Percentiles rank a stretch among this genome's conserved stretches.
Conservation (phyloP, 2,888 invertebrate species). For the Drosophila maculinotata region DNA sequence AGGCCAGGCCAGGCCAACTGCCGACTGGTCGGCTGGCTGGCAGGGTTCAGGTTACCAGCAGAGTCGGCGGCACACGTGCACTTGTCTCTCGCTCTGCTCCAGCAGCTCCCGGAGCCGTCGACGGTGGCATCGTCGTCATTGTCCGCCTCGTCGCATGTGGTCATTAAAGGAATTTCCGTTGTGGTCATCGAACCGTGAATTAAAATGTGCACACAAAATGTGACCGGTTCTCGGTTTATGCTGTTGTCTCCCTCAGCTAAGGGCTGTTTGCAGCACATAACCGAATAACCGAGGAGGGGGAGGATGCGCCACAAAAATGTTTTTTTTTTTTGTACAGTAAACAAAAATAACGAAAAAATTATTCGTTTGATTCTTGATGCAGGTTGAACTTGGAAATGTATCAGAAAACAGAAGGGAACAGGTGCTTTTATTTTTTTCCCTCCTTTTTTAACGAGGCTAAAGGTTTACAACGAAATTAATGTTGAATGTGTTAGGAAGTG, state of each 20-base stretch:
- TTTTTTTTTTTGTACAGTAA: too few species aligned
- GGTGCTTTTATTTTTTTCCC: constrained; percentile 12
- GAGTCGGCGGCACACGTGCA: constrained; percentile 46
- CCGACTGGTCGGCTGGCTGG: constrained; percentile 5
- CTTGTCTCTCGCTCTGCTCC: constrained; percentile 41
- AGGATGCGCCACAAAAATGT: constrained; percentile 35
- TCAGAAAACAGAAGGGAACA: constrained; percentile 15
- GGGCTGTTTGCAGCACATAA: constrained; percentile 1
- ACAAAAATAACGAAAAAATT: constrained; percentile 26
- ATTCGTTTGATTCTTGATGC: constrained; percentile 51
- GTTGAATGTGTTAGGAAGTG: neutral
- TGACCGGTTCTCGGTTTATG: constrained; percentile 21
- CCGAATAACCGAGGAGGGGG: neutral
- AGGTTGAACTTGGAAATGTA: constrained; percentile 9
- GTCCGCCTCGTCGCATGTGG: constrained; percentile 66
- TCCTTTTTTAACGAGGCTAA: neutral
- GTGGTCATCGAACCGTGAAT: constrained; percentile 77
- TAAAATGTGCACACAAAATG: constrained; percentile 69
- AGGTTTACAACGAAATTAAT: constrained; percentile 1
- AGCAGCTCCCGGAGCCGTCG: constrained; percentile 32
- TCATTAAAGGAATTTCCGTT: constrained; percentile 80
- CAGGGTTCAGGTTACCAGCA: constrained; percentile 50
- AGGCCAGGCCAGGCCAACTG: constrained; percentile 31
- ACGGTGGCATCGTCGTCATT: constrained; percentile 38
- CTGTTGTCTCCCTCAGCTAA: constrained; percentile 1